Base-by-base conservation (phyloP, 2,113 vertebrate species). In the Clarias gariepinus region DNA sequence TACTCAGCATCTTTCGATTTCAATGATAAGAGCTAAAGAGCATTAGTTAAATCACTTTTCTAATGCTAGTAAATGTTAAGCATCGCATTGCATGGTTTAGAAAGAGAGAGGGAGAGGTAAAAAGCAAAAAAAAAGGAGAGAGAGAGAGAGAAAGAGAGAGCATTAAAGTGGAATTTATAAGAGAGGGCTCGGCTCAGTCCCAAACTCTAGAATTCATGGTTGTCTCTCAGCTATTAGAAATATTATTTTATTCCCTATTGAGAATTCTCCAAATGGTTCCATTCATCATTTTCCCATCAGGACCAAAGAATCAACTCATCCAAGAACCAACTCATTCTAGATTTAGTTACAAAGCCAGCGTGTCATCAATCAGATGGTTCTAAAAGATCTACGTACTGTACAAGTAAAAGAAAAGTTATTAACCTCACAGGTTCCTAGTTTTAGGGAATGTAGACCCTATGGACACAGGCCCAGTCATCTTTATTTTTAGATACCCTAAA, bases 111-210 rank as follows among this genome's bases (percentile, higher is more conserved):
- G 3, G 36, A 41, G 69, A 73, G 7, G 19, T 11, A 21, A n/a
- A n/a, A n/a, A n/a, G n/a, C n/a, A n/a, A n/a, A n/a, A n/a, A n/a
- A n/a, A n/a, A n/a, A n/a, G n/a, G n/a, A 82, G 55, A 86, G 57
- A 82, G 63, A 84, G 84, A 58, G 69, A 21, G 19, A 47, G 69
- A 41, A 18, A 47, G 81, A 63, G 76, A 85, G 16, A 36, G 23
- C 3, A 68, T 68, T 36, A 71, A 71, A 36, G 30, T 36, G 36
- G 36, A 36, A 41, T 73, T 23, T 41, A 73, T 41, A 73, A 73
- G 69, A 11, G 69, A 69, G 7, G 28, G n/a, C 33, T 69, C 16
- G 30, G 66, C 13, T 69, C 33, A 11, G 9, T 73, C 33, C 18
- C 33, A 41, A 73, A 73, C 15, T 3, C 69, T 41, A 21, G 69